Percentiles rank a stretch among this genome's conserved stretches.
Evolutionary conservation across 2,113 vertebrate genomes (phyloP).

Genomic region (Spilogale gracilis): DNA sequence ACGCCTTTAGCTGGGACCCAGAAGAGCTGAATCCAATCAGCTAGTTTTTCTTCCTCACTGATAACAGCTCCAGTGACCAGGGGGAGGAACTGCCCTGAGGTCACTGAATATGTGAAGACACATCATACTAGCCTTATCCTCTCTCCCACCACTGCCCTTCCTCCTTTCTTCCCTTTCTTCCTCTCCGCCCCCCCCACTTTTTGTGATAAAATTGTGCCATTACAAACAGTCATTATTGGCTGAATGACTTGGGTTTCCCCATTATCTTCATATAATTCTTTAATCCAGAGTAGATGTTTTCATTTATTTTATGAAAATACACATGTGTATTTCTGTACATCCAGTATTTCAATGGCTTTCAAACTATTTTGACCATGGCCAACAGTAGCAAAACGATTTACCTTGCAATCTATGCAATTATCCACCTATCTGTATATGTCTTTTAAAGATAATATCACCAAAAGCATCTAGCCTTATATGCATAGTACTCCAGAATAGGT

Average conservation of each 20-base stretch:
- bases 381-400: slow-evolving; percentile 30
- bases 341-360: slow-evolving; percentile 24
- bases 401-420: not conserved
- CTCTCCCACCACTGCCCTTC: not conserved
- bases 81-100: not conserved
- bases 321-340: not conserved
- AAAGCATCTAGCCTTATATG: not conserved
- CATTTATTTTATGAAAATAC: slow-evolving; percentile 15
- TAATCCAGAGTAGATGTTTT: not conserved
- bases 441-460: not conserved
- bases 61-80: not conserved
- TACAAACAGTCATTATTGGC: not conserved
- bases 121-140: not conserved
- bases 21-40: not conserved
- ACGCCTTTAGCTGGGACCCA: no score
- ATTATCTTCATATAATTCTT: not conserved
- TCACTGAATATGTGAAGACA: not conserved
- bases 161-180: not conserved
- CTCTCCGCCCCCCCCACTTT: not conserved
- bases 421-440: not conserved
- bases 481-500: not conserved
- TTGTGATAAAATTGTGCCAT: not conserved
- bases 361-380: slow-evolving; percentile 7
- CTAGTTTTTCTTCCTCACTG: not conserved
- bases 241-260: not conserved